Evolutionary conservation across 2,113 vertebrate species (phyloP).

Genomic region (Canis aureus): DNA sequence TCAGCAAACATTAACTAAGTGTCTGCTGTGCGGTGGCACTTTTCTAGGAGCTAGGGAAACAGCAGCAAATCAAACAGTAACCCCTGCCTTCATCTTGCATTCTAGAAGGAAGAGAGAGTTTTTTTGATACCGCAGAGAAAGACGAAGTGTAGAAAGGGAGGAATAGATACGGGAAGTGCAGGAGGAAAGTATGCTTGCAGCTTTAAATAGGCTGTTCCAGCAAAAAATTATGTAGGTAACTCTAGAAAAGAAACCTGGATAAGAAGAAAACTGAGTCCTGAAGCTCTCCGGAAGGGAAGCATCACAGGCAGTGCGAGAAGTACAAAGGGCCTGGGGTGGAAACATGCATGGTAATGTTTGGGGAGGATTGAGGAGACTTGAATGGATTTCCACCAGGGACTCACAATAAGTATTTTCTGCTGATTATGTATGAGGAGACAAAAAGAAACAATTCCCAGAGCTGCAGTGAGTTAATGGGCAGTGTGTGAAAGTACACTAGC

Average conservation of each 20-base stretch:
- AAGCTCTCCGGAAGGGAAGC: not conserved
- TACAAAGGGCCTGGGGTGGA: not conserved
- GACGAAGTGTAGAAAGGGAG: not conserved
- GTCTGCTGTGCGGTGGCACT: not conserved
- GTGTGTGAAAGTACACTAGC: constrained; percentile 12
- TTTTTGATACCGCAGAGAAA: not conserved
- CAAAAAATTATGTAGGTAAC: not conserved
- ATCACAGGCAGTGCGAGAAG: not conserved
- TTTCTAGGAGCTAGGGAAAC: not conserved
- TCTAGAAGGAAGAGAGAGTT: not conserved
- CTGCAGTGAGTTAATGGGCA: not conserved
- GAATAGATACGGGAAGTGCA: not conserved
- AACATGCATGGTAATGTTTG: not conserved
- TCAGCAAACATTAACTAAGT: not conserved
- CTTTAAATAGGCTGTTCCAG: not conserved
- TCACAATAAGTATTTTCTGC: constrained; percentile 1
- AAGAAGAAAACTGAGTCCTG: not conserved
- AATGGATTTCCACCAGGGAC: not conserved
- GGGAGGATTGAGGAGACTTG: not conserved
- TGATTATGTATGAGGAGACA: not conserved
- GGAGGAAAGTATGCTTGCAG: not conserved
- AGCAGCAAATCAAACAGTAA: not conserved
- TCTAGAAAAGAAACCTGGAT: not conserved
- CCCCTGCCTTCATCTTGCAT: not conserved
- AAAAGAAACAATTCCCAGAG: not conserved